phyloP scores from a whole-genome alignment of 2,113 vertebrate genomes.

The Nerophis lumbriciformis region DNA sequence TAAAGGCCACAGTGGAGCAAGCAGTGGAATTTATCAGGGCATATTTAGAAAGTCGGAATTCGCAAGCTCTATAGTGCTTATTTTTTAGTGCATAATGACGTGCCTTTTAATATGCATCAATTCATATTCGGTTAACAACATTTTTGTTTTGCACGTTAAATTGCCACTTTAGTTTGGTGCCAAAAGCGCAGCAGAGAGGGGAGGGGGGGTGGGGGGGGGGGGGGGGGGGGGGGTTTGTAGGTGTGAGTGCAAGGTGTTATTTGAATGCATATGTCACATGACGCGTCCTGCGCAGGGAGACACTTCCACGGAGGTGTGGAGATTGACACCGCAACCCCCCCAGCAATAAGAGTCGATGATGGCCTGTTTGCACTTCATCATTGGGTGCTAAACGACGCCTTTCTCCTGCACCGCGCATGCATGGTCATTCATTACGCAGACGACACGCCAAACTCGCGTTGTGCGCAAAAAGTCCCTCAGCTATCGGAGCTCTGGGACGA shows the following conservation, averaged over 20 bases:
- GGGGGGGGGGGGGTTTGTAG: no score
- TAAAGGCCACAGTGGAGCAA: not conserved
- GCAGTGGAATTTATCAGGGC: constrained; percentile 37
- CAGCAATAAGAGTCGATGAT: constrained; percentile 63
- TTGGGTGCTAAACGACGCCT: constrained; percentile 65
- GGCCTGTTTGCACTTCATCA: constrained; percentile 71
- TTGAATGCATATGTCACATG: constrained; percentile 49
- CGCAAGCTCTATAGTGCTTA: not conserved
- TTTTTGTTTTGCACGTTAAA: no score
- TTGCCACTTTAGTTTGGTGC: not conserved
- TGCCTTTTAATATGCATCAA: no score
- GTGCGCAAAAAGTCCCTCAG: not conserved
- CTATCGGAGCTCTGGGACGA: constrained; percentile 2
- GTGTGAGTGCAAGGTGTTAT: constrained; percentile 43
- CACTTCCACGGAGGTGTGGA: constrained; percentile 55
- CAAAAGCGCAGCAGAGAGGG: not conserved
- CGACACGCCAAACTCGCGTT: constrained; percentile 43
- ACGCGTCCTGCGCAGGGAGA: constrained; percentile 27
- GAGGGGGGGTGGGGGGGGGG: no score
- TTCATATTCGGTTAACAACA: no score
- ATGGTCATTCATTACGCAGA: constrained; percentile 64
- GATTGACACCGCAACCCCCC: constrained; percentile 47
- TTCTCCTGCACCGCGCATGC: constrained; percentile 37
- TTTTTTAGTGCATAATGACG: not conserved
- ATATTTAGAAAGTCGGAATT: constrained; percentile 35